Conservation (phyloP, 1,140 invertebrate genomes). For the Nomia melanderi region DNA sequence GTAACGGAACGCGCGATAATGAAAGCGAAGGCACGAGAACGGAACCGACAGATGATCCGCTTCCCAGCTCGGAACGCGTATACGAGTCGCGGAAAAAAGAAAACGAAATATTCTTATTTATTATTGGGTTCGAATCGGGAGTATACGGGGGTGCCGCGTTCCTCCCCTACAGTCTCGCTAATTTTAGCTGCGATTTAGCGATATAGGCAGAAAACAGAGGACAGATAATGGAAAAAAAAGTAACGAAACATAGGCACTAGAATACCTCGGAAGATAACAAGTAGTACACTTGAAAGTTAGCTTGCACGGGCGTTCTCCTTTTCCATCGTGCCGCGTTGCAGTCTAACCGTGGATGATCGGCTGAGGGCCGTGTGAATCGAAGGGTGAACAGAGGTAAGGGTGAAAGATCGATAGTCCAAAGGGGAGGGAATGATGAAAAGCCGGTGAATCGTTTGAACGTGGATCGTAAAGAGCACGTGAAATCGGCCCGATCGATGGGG, state of each 20-base stretch:
- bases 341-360: background rate
- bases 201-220: conserved; percentile 65
- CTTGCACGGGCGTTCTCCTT: conserved; percentile 69
- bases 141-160: conserved; percentile 20
- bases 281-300: conserved; percentile 76
- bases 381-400: background rate
- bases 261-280: conserved; percentile 69
- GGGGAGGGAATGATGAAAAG: background rate
- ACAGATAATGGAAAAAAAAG: background rate
- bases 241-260: conserved; percentile 66
- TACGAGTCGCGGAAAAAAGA: conserved; percentile 49
- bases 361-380: background rate
- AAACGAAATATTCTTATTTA: conserved; percentile 68
- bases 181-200: conserved; percentile 69
- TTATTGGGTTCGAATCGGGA: conserved; percentile 52
- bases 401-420: conserved; percentile 7
- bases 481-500: conserved; percentile 60
- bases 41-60: background rate
- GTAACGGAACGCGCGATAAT: too few species aligned
- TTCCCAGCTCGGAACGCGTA: conserved; percentile 41
- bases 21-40: background rate
- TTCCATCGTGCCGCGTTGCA: conserved; percentile 55
- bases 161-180: conserved; percentile 46
- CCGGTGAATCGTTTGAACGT: conserved; percentile 4
- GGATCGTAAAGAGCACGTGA: conserved; percentile 26